phyloP scores from a whole-genome alignment of 2,113 vertebrate species.

The Sciurus niger region DNA sequence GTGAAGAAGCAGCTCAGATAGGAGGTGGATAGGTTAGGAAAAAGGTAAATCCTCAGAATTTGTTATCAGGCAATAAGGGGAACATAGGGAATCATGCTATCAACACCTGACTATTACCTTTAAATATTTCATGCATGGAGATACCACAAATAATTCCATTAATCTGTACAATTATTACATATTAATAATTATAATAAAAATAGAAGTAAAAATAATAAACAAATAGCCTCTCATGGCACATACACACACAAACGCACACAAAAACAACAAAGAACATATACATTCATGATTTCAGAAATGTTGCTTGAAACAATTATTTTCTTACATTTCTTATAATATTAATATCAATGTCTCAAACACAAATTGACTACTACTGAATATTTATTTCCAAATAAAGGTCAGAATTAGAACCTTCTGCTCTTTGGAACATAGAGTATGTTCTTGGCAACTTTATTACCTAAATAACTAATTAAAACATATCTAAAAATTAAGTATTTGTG shows the following conservation, averaged over 20 bases:
- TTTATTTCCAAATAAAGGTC: not conserved
- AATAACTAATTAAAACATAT: not conserved
- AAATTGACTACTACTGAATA: not conserved
- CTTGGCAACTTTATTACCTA: not conserved
- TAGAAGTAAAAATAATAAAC: not conserved
- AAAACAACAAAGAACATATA: not conserved
- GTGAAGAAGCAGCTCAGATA: not conserved
- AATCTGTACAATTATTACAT: not conserved
- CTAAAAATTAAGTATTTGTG: no score
- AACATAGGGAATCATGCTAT: not conserved
- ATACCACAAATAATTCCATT: not conserved
- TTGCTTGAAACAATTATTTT: not conserved
- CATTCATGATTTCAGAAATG: not conserved
- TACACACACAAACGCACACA: not conserved
- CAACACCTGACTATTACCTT: not conserved
- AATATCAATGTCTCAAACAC: not conserved
- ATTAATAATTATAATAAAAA: not conserved
- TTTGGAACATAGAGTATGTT: not conserved
- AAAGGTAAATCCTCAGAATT: not conserved
- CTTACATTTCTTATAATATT: not conserved
- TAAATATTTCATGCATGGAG: not conserved
- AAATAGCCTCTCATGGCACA: not conserved
- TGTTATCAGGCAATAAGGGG: not conserved
- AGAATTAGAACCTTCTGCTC: not conserved
- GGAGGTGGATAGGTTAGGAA: not conserved